These are phyloP conservation scores for Zosterops pallidus DNA, from an alignment of 2,113 vertebrate species.

Conservation along the genomic window DNA sequence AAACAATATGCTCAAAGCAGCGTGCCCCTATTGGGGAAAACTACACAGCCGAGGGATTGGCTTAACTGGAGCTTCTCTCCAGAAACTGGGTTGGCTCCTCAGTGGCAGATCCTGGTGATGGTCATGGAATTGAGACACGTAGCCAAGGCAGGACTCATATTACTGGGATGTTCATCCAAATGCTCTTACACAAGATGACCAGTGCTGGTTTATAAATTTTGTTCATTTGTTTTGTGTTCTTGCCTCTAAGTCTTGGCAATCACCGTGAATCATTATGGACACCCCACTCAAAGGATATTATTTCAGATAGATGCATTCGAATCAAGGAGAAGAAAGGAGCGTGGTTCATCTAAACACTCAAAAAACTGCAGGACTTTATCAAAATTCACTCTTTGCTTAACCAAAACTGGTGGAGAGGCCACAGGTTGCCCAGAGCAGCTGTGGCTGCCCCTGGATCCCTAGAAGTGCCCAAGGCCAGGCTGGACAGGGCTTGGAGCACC, in stretches of 20 bases:
- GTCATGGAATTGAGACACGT: neutral
- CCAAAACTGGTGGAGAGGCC: neutral
- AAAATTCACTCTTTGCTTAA: neutral
- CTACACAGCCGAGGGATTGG: neutral
- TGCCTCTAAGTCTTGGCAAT: neutral
- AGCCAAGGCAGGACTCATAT: neutral
- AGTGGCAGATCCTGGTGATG: neutral
- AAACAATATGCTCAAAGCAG: neutral
- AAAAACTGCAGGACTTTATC: neutral
- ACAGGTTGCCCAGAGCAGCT: neutral
- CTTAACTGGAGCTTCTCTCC: neutral
- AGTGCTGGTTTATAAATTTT: neutral
- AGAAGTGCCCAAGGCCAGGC: neutral
- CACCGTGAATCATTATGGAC: fast-evolving
- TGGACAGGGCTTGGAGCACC: fast-evolving
- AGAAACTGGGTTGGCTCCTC: neutral
- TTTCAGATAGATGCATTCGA: neutral
- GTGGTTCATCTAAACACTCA: neutral
- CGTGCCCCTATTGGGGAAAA: neutral
- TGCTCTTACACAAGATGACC: neutral
- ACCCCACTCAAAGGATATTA: neutral
- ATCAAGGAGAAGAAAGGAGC: neutral
- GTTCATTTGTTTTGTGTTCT: neutral
- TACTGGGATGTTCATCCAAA: neutral
- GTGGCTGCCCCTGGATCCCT: neutral